Evolutionary conservation across 1,140 invertebrate genomes (phyloP).

Genomic region (Protaetia brevitarsis): DNA sequence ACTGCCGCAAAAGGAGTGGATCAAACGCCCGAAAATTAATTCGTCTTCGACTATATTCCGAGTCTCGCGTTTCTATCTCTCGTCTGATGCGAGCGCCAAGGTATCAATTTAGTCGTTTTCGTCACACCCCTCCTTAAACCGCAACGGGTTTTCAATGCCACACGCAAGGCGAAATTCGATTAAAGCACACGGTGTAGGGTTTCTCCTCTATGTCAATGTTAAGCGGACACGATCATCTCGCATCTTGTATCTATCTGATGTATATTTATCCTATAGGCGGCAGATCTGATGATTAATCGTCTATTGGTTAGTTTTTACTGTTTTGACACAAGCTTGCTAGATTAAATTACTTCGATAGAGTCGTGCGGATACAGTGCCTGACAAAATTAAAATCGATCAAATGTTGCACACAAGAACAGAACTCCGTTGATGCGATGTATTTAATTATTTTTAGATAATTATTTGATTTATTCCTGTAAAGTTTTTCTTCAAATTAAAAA

Average conservation of each 20-base stretch:
- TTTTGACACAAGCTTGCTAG: neutral
- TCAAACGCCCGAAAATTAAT: too few relatives aligned
- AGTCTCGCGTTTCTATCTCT: constrained; percentile 5
- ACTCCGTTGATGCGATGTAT: too few relatives aligned
- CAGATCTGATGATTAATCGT: constrained; percentile 1
- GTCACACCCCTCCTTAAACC: constrained; percentile 2
- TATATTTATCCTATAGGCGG: neutral
- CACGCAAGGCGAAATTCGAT: constrained; percentile 1
- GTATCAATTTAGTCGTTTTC: neutral
- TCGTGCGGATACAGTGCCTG: too few relatives aligned
- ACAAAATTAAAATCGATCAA: too few relatives aligned
- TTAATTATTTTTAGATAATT: too few relatives aligned
- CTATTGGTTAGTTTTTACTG: neutral
- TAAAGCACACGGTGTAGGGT: neutral
- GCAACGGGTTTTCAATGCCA: constrained; percentile 5
- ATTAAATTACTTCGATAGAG: neutral
- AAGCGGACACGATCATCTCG: neutral
- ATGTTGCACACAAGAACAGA: too few relatives aligned
- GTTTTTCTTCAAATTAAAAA: too few relatives aligned
- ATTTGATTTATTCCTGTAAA: too few relatives aligned
- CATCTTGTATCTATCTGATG: too few relatives aligned
- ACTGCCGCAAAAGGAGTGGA: too few relatives aligned
- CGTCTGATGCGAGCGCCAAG: neutral
- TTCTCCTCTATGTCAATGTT: constrained; percentile 8
- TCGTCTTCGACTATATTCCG: too few relatives aligned